Evolutionary conservation across 2,113 vertebrate genomes (phyloP), one percentile per base, ranked within the genome.

Genomic region (Origma solitaria): DNA sequence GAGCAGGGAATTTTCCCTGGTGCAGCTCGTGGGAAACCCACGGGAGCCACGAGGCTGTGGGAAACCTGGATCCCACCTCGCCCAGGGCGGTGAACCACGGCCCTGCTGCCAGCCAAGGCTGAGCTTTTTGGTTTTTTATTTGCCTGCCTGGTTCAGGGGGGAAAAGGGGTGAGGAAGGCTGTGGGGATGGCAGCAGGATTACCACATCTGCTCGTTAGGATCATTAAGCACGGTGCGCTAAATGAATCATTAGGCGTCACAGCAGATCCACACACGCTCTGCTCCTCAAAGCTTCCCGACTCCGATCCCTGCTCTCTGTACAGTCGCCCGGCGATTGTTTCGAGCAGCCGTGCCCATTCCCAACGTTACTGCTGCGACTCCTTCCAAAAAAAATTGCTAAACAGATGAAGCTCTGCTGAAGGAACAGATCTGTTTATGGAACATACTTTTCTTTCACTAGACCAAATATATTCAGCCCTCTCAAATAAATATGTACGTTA

Each of bases 261-360:
- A 96, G 92, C 92, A 97, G 93, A 96, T 94, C 96, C 93, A 40
- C 93, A 92, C 94, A 95, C 15, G 91, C 95, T 97, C 82, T 88
- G 61, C 76, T 66, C 49, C 92, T 84, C 68, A 18, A 25, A 93
- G 84, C 89, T 95, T 90, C 76, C 83, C 19, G 64, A 72, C 68
- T 92, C 53, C 82, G 65, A 68, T 35, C 85, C 82, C 80, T 92
- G 86, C 65, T 89, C 94, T 81, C 88, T 94, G 87, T 71, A 54
- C 78, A 79, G 88, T 79, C 72, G 82, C 88, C 78, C 82, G n/a
- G 76, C 4, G 70, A 91, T 94, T 94, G 86, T 94, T 96, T 90
- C 87, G 69, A 70, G 91, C 86, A 77, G 72, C 82, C 85, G 40
- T 92, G 72, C 70, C 64, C 80, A 72, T 92, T 96, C 92, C 69